Evolutionary conservation across 2,888 invertebrate species (phyloP).

Genomic region (Tridacna crocea): DNA sequence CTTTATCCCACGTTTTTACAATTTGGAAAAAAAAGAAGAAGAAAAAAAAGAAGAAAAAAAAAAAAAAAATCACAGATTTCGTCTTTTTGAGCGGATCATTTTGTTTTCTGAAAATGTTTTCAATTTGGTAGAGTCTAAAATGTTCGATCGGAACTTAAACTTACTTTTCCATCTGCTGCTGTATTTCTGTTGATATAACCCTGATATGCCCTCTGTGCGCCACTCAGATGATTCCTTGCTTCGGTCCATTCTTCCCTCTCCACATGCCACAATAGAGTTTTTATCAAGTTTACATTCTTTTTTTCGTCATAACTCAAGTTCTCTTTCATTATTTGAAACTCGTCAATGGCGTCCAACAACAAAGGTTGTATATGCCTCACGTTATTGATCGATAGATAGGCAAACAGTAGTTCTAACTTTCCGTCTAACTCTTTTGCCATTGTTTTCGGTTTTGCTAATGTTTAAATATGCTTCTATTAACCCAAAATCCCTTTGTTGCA

Average conservation of each 20-base stretch:
- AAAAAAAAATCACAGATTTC: too few relatives aligned
- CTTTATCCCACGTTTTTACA: too few relatives aligned
- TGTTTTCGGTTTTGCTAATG: neutral
- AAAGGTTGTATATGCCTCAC: slow-evolving; percentile 41
- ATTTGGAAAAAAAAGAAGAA: too few relatives aligned
- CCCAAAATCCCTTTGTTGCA: neutral
- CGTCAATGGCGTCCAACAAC: slow-evolving; percentile 47
- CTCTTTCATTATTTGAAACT: slow-evolving; percentile 39
- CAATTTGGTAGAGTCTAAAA: too few relatives aligned
- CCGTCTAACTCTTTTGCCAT: slow-evolving; percentile 23
- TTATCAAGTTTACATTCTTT: slow-evolving; percentile 46
- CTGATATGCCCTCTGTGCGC: slow-evolving; percentile 52
- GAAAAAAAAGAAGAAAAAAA: too few relatives aligned
- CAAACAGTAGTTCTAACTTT: slow-evolving; percentile 50
- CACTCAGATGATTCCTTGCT: slow-evolving; percentile 39
- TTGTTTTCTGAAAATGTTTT: too few relatives aligned
- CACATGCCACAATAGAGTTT: slow-evolving; percentile 43
- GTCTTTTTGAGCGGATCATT: too few relatives aligned
- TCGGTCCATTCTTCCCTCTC: slow-evolving; percentile 50
- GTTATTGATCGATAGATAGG: slow-evolving; percentile 51
- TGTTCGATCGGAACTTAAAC: neutral
- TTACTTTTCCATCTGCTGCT: neutral
- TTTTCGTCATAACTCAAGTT: slow-evolving; percentile 43
- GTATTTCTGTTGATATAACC: slow-evolving; percentile 30
- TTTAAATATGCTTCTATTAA: neutral